These are phyloP conservation scores for Diaphora mendica DNA, from an alignment of 2,888 invertebrate species.

Conservation along the genomic window DNA sequence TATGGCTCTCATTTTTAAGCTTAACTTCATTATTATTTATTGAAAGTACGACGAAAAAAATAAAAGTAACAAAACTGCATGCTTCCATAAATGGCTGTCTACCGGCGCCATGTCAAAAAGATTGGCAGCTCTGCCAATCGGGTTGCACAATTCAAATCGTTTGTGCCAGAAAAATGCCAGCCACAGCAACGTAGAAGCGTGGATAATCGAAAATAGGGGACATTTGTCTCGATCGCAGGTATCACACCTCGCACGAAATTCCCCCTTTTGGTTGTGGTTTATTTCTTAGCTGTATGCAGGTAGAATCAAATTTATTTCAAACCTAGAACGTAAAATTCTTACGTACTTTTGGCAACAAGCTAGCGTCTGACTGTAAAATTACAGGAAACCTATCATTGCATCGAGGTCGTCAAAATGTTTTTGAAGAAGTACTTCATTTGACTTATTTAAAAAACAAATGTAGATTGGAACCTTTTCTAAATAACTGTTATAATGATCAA, in stretches of 20 bases:
- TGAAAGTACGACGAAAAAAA: not conserved
- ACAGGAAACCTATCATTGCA: not conserved
- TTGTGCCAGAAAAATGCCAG: constrained; percentile 21
- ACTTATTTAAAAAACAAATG: too few species aligned
- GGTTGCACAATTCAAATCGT: constrained; percentile 14
- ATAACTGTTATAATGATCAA: too few species aligned
- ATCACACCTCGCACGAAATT: constrained; percentile 12
- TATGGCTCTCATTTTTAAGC: not conserved
- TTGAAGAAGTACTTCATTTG: too few species aligned
- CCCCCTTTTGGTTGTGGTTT: constrained; percentile 5
- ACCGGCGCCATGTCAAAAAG: constrained; percentile 12
- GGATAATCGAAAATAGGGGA: constrained; percentile 15
- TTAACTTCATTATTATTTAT: not conserved
- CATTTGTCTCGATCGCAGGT: constrained; percentile 14
- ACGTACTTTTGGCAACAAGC: not conserved
- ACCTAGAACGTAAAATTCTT: not conserved
- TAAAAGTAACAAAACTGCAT: not conserved
- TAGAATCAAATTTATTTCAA: constrained; percentile 1
- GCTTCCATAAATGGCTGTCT: constrained; percentile 18
- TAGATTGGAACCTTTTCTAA: too few species aligned
- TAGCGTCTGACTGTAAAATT: not conserved
- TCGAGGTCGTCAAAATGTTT: not conserved
- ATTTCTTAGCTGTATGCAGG: not conserved
- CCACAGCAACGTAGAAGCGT: constrained; percentile 12
- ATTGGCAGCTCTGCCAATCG: constrained; percentile 27